Conservation (phyloP, 1,140 invertebrate species). For the Danaus plexippus region DNA sequence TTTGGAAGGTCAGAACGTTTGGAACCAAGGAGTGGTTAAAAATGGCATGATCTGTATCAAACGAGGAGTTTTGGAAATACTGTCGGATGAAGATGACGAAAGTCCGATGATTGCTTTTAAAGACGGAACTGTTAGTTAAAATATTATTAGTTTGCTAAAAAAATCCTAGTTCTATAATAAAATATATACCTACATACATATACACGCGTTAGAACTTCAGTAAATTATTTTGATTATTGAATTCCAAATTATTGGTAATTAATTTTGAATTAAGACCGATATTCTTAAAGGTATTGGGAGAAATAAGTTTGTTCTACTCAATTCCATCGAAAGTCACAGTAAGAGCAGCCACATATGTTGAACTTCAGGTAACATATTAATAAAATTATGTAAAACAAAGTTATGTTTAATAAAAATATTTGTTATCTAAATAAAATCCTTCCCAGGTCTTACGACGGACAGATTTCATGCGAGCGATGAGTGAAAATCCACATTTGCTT, state of each 20-base stretch:
- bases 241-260: too few relatives aligned
- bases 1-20: slow-evolving; percentile 50
- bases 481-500: slow-evolving; percentile 42
- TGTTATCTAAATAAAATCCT: background rate
- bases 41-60: slow-evolving; percentile 58
- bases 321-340: slow-evolving; percentile 64
- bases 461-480: slow-evolving; percentile 53
- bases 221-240: too few relatives aligned
- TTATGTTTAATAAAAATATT: too few relatives aligned
- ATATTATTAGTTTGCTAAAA: background rate
- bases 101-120: slow-evolving; percentile 65
- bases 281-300: slow-evolving; percentile 47
- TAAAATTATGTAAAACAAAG: background rate
- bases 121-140: slow-evolving; percentile 53
- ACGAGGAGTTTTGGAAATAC: slow-evolving; percentile 58
- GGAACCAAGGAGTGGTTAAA: slow-evolving; percentile 58
- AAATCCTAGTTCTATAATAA: background rate
- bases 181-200: too few relatives aligned
- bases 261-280: too few relatives aligned
- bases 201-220: too few relatives aligned
- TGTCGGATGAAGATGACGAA: slow-evolving; percentile 67
- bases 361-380: slow-evolving; percentile 45
- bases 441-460: slow-evolving; percentile 49
- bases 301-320: slow-evolving; percentile 59
- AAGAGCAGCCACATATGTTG: slow-evolving; percentile 60